These are phyloP conservation scores for Chauna torquata DNA, from an alignment of 2,113 vertebrate species.

Conservation along the genomic window DNA sequence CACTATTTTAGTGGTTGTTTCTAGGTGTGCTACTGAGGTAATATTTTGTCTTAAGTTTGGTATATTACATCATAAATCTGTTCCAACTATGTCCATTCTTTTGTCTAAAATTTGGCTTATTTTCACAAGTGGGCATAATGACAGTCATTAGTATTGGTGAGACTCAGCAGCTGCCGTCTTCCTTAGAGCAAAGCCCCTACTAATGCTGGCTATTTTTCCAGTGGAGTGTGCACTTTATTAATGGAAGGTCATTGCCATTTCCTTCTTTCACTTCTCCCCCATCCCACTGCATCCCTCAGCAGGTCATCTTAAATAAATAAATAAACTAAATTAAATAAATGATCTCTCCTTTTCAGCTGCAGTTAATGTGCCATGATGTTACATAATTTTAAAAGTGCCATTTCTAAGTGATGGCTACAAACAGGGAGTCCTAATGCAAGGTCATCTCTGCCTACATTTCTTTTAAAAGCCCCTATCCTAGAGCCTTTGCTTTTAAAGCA, in stretches of 20 bases:
- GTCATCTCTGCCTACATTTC: neutral
- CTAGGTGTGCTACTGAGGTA: neutral
- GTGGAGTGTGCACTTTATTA: neutral
- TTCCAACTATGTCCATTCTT: neutral
- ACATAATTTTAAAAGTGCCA: neutral
- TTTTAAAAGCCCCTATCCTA: neutral
- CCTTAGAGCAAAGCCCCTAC: neutral
- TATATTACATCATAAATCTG: constrained; percentile 1
- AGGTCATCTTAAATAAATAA: neutral
- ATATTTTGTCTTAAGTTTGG: constrained; percentile 1
- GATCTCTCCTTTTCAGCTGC: neutral
- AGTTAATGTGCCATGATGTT: neutral
- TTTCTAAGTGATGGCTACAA: neutral
- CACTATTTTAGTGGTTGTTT: neutral
- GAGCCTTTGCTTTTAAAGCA: neutral
- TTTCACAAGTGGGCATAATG: constrained; percentile 26
- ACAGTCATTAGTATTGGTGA: constrained; percentile 58
- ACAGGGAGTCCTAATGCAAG: neutral
- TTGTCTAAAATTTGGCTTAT: constrained; percentile 55
- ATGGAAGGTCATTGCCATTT: constrained; percentile 63
- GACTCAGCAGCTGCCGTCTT: constrained; percentile 39
- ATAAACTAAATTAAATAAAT: neutral
- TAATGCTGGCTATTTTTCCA: constrained; percentile 1
- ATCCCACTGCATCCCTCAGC: neutral
- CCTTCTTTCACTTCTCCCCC: neutral